Conservation (phyloP, 2,113 vertebrate genomes). For the Natator depressus region DNA sequence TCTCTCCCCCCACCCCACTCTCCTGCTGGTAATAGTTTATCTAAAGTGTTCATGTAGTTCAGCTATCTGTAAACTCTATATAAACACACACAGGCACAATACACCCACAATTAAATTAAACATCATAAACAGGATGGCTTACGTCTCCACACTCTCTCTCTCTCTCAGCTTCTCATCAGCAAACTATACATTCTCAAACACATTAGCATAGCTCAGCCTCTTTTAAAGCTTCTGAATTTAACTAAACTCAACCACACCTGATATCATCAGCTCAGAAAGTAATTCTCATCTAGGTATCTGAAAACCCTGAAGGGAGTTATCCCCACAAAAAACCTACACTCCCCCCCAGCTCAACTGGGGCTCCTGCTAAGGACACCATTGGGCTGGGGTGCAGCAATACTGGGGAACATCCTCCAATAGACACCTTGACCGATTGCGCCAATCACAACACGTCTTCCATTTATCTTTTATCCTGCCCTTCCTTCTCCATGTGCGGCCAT, state of each 20-base stretch:
- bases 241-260: background rate
- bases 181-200: background rate
- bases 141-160: background rate
- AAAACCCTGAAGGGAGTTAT: background rate
- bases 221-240: background rate
- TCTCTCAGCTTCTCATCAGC: background rate
- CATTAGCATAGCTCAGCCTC: background rate
- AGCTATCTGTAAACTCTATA: background rate
- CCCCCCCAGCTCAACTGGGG: background rate
- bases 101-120: background rate
- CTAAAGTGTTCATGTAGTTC: background rate
- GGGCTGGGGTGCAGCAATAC: background rate
- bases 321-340: background rate
- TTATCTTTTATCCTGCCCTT: too few relatives aligned
- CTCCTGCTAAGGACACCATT: background rate
- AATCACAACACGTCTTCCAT: too few relatives aligned
- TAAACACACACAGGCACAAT: background rate
- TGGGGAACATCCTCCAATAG: background rate
- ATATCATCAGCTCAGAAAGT: background rate
- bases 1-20: too few relatives aligned
- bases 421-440: background rate
- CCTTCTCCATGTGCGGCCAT: too few relatives aligned
- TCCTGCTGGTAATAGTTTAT: too few relatives aligned
- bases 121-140: background rate
- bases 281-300: background rate